A percentile compares a stretch with the other conserved stretches of the same genome.
Conservation (phyloP, 1,140 invertebrate species). For the Brachionus sp. region DNA sequence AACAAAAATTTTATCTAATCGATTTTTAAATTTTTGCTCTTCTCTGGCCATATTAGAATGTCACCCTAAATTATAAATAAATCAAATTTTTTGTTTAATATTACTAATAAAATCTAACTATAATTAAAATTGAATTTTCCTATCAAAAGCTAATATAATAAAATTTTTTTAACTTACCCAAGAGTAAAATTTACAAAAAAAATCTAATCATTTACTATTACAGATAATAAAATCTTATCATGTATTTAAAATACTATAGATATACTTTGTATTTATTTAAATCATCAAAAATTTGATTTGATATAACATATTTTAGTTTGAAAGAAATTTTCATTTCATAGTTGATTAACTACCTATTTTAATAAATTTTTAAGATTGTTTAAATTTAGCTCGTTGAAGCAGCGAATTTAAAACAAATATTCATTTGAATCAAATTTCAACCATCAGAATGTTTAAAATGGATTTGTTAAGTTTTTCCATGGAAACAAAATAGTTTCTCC, state of each 20-base stretch:
- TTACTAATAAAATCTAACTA: no score
- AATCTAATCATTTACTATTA: not conserved
- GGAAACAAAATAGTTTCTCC: not conserved
- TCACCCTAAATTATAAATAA: no score
- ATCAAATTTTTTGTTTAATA: no score
- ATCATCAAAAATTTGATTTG: not conserved
- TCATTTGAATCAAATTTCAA: not conserved
- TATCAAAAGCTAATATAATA: no score
- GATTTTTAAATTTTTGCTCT: no score
- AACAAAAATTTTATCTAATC: no score
- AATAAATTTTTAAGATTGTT: not conserved
- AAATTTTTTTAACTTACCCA: no score
- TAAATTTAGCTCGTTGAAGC: not conserved
- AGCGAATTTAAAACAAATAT: slow-evolving; percentile 6
- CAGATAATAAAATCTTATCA: not conserved
- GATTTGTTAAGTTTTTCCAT: not conserved
- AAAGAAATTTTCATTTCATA: not conserved
- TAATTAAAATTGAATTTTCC: no score
- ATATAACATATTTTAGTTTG: not conserved
- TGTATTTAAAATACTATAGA: not conserved
- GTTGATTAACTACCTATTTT: not conserved
- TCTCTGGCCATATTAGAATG: no score
- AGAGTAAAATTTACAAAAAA: not conserved
- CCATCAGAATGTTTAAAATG: not conserved
- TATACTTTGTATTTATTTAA: not conserved